Evolutionary conservation across 2,888 invertebrate species (phyloP).

Genomic region (Apotomis betuletana): DNA sequence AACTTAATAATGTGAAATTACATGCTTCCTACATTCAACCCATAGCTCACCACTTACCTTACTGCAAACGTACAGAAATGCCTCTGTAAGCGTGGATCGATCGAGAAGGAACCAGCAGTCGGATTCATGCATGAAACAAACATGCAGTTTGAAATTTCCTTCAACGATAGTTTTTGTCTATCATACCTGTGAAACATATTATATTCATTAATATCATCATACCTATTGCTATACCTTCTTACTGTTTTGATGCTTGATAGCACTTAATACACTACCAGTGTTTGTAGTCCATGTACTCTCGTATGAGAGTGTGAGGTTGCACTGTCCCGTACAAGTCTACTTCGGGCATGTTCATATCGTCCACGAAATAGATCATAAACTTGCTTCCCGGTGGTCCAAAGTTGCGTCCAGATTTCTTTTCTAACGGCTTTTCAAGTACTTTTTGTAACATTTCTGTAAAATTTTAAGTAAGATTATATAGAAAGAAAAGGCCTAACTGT

Average conservation of each 20-base stretch:
- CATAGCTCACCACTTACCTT: slow-evolving; percentile 75
- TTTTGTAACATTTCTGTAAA: slow-evolving; percentile 91
- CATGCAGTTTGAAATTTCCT: slow-evolving; percentile 96
- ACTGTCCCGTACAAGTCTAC: slow-evolving; percentile 97
- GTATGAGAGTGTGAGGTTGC: slow-evolving; percentile 96
- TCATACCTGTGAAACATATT: slow-evolving; percentile 87
- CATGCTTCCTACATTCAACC: neutral
- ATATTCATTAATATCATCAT: neutral
- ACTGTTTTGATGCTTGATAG: neutral
- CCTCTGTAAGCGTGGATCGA: slow-evolving; percentile 94
- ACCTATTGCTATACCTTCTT: neutral
- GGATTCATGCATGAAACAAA: slow-evolving; percentile 99
- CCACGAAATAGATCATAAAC: slow-evolving; percentile 95
- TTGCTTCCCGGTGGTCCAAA: slow-evolving; percentile 97
- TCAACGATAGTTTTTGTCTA: slow-evolving; percentile 90
- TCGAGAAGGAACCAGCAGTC: slow-evolving; percentile 96
- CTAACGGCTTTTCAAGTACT: slow-evolving; percentile 94
- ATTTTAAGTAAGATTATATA: neutral
- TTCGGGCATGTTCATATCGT: slow-evolving; percentile 99
- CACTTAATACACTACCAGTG: slow-evolving; percentile 89
- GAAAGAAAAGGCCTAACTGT: too few species aligned
- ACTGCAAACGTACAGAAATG: slow-evolving; percentile 95
- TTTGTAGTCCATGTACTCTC: slow-evolving; percentile 96
- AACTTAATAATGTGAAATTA: neutral
- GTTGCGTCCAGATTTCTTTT: slow-evolving; percentile 97